These are phyloP conservation scores for Cranoglanis bouderius DNA, from an alignment of 2,113 vertebrate species.

Conservation along the genomic window DNA sequence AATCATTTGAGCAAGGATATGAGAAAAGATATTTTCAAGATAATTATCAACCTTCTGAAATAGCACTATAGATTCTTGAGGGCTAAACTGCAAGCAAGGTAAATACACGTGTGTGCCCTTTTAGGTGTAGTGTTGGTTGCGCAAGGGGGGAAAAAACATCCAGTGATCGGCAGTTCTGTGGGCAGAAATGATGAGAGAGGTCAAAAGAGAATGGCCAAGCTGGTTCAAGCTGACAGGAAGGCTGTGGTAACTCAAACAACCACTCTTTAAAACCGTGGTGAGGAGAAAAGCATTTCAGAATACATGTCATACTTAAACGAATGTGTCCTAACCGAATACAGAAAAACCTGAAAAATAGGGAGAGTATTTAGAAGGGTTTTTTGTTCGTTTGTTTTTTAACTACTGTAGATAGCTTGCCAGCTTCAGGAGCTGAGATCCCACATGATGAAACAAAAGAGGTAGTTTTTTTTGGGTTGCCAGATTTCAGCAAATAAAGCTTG, in stretches of 20 bases:
- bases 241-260: not conserved
- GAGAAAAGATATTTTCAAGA: not conserved
- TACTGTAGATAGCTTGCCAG: not conserved
- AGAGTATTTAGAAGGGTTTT: not conserved
- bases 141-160: not conserved
- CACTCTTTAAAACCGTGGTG: not conserved
- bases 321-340: not conserved
- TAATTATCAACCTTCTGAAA: not conserved
- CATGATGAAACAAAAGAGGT: not conserved
- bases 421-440: not conserved
- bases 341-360: not conserved
- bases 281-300: not conserved
- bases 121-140: not conserved
- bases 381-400: not conserved
- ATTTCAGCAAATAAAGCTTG: no score
- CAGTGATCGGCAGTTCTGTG: not conserved
- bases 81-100: constrained; percentile 7
- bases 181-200: not conserved
- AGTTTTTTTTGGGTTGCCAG: no score
- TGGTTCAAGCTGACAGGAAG: not conserved
- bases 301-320: not conserved
- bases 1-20: no score
- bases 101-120: constrained; percentile 7
- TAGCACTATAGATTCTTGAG: not conserved
- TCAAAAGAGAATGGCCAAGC: no score